A percentile compares a stretch with the other conserved stretches of the same genome.
phyloP scores from a whole-genome alignment of 2,797 vertebrate genomes.

The Gymnopithys bicolor region DNA sequence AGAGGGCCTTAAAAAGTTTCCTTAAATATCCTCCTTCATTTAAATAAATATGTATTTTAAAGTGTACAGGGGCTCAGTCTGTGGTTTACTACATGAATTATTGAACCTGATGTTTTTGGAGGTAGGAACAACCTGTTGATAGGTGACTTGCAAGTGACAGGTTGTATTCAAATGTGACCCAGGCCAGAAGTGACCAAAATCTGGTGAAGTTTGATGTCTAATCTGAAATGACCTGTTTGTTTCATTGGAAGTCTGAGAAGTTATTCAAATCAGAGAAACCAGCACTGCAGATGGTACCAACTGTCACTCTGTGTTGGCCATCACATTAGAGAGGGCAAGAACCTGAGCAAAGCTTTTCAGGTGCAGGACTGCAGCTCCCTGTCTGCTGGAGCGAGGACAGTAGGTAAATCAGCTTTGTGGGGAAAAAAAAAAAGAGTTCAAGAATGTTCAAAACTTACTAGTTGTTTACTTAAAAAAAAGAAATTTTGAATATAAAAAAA shows the following conservation, averaged over 20 bases:
- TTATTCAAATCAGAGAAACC: constrained; percentile 23
- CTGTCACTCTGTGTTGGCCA: constrained; percentile 56
- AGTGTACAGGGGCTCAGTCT: not conserved
- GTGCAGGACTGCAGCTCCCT: not conserved
- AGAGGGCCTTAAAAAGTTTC: not conserved
- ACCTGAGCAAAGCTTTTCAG: constrained; percentile 16
- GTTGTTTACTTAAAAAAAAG: not conserved
- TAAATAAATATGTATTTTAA: not conserved
- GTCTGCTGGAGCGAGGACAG: not conserved
- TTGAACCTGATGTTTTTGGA: not conserved
- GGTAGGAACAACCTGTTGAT: not conserved
- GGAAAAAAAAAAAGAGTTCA: not conserved
- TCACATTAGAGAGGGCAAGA: constrained; percentile 45
- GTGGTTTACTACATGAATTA: not conserved
- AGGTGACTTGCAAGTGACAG: constrained; percentile 3
- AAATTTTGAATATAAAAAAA: not conserved
- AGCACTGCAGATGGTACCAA: constrained; percentile 46
- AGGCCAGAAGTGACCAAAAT: constrained; percentile 43
- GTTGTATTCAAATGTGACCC: not conserved
- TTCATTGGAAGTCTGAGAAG: constrained; percentile 8
- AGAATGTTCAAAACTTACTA: not conserved
- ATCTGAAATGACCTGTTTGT: constrained; percentile 50
- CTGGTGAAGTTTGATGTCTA: constrained; percentile 1
- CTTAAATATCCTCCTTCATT: not conserved
- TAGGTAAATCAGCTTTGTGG: not conserved